Base-by-base conservation (phyloP, 1,140 invertebrate genomes). In the Coelopa frigida region DNA sequence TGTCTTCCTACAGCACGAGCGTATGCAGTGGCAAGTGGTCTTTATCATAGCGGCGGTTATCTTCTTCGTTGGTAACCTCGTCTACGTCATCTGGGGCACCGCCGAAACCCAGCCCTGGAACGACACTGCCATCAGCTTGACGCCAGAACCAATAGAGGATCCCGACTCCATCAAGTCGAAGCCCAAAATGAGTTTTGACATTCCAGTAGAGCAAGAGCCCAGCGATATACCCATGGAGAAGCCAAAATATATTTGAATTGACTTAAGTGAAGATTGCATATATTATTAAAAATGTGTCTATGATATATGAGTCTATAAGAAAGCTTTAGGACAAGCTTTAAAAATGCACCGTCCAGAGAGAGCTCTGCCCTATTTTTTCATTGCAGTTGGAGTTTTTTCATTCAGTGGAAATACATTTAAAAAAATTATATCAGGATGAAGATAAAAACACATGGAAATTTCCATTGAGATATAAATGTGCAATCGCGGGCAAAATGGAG, bases 21-120 rank as follows among this genome's bases (percentile, higher is more conserved):
- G 73, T 1, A 39, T 55, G 0, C 74, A 78, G 54, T 91, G 88
- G 89, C 76, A 78, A 41, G 78, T 75, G 20, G 81, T 89, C 0
- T 91, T 90, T 65, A 83, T 82, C 59, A 74, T 87, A 17, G 77
- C 84, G 5, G 77, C 83, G 8, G 78, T 70, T 5, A 70, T 89
- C 8, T 85, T 85, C 49, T 72, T 83, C 20, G 52, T 81, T 22
- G 81, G 82, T 5, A 84, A 83, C 50, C 57, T 84, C 2, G 66
- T 83, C 31, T 91, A 85, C 53, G 51, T 84, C 17, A 48, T 85
- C 3, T 84, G 84, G 55, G 78, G 80, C 7, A 77, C 77, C 2
- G 77, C 75, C 0, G 70, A 75, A 33, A 71, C 74, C 12, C 81
- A 84, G 50, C 54, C 73, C 0, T 85, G 84, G 83, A 84, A 85